Percentiles rank a stretch among this genome's conserved stretches.
Evolutionary conservation across 2,113 vertebrate species (phyloP).

Genomic region (Mastomys coucha): DNA sequence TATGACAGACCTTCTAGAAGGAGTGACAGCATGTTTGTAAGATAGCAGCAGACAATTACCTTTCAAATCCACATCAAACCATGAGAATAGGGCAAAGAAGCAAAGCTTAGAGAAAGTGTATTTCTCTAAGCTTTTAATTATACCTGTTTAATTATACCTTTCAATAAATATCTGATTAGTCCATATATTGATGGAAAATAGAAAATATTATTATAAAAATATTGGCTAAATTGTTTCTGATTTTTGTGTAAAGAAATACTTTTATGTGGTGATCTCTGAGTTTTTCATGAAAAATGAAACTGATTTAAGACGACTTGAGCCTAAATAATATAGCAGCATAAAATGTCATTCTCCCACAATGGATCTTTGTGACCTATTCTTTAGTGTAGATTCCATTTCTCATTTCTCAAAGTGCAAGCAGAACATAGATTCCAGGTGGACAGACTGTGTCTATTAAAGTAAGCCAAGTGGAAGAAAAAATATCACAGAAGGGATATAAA

Average conservation of each 20-base stretch:
- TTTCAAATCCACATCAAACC: background rate
- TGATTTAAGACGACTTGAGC: conserved; percentile 41
- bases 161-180: background rate
- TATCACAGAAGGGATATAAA: conserved; percentile 54
- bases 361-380: conserved; percentile 66
- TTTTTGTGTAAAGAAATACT: conserved; percentile 39
- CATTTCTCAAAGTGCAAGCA: conserved; percentile 72
- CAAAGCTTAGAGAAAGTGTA: background rate
- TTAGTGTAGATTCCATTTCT: conserved; percentile 66
- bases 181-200: background rate
- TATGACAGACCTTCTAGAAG: background rate
- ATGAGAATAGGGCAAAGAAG: background rate
- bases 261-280: conserved; percentile 13
- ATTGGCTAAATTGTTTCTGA: background rate
- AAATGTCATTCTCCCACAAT: conserved; percentile 57
- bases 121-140: too few relatives aligned
- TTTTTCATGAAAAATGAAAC: conserved; percentile 60
- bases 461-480: conserved; percentile 77
- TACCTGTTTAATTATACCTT: conserved; percentile 41
- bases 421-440: conserved; percentile 71
- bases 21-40: background rate
- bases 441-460: conserved; percentile 75
- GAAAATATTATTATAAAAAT: conserved; percentile 1
- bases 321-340: conserved; percentile 66
- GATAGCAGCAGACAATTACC: background rate